Base-by-base conservation (phyloP, 2,797 vertebrate genomes). In the Galago senegalensis region DNA sequence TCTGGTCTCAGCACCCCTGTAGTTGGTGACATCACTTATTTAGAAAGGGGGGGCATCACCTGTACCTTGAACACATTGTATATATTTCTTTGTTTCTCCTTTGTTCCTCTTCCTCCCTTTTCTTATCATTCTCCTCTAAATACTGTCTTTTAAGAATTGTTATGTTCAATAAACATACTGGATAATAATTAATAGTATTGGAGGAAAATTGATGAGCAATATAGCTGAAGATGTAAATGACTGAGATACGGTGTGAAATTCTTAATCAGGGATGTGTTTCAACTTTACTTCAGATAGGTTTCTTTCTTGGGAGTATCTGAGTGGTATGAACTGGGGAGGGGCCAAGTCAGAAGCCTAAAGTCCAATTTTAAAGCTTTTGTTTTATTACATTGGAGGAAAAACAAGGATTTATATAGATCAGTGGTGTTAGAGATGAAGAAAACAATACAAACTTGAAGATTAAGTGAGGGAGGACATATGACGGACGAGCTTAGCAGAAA, bases 361-460 rank as follows among this genome's bases (percentile, higher is more conserved):
- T 89, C 46, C 40, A 93, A 34, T 76, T 81, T 82, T 73, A 95
- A 95, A 72, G 43, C 73, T 76, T 29, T 29, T 83, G 43, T 83
- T 83, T 72, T 73, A 77, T 77, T 31, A 56, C 40, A 1, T 72
- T 86, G 31, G 58, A 37, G 6, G 43, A 80, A 95, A 83, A 93
- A 65, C 12, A 23, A 23, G 21, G 16, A 14, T 49, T 94, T 92
- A 61, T 23, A 58, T 46, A 73, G 23, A 95, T 13, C 53, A 49
- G 49, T 85, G 37, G 40, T 63, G 20, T 70, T 88, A 70, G 37
- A 82, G 34, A 31, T 80, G 37, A 76, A 81, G 67, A 89, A 93
- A 91, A 67, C 60, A 53, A 5, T 29, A 94, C 34, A 29, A 37
- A 87, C 53, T 72, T 77, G 16, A 96, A 94, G 86, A 93, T 82